These are phyloP conservation scores for Pammene fasciana DNA, from an alignment of 2,888 invertebrate species.

Conservation along the genomic window DNA sequence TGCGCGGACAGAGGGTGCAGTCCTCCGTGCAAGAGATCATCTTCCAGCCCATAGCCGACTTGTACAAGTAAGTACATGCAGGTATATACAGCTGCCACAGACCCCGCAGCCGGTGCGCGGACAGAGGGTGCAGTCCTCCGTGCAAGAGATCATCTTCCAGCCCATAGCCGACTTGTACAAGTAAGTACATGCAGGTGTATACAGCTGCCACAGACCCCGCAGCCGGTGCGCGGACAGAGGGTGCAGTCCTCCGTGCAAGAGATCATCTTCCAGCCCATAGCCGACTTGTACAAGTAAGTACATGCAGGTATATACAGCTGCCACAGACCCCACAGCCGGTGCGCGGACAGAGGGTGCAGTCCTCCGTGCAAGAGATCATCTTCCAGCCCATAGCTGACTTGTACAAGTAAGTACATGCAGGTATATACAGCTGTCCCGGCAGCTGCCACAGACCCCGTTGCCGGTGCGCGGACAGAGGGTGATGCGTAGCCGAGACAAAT, in stretches of 20 bases:
- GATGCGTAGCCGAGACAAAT: too few species aligned
- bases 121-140: conserved; percentile 91
- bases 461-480: too few species aligned
- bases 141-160: conserved; percentile 93
- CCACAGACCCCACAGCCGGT: conserved; percentile 98
- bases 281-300: conserved; percentile 79
- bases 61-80: conserved; percentile 77
- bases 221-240: conserved; percentile 92
- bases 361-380: conserved; percentile 96
- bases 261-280: conserved; percentile 88
- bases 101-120: conserved; percentile 97
- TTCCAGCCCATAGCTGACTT: conserved; percentile 85
- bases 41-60: conserved; percentile 85
- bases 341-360: conserved; percentile 89
- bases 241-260: conserved; percentile 96
- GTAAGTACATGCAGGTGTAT: conserved; percentile 86
- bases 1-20: conserved; percentile 90
- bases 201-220: conserved; percentile 95
- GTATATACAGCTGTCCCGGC: too few species aligned
- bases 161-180: conserved; percentile 84
- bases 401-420: conserved; percentile 78
- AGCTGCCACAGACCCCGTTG: too few species aligned
- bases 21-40: conserved; percentile 97
- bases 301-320: conserved; percentile 89
- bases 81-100: conserved; percentile 94